Conservation (phyloP, 1,140 invertebrate genomes). For the Drosophila nasuta region DNA sequence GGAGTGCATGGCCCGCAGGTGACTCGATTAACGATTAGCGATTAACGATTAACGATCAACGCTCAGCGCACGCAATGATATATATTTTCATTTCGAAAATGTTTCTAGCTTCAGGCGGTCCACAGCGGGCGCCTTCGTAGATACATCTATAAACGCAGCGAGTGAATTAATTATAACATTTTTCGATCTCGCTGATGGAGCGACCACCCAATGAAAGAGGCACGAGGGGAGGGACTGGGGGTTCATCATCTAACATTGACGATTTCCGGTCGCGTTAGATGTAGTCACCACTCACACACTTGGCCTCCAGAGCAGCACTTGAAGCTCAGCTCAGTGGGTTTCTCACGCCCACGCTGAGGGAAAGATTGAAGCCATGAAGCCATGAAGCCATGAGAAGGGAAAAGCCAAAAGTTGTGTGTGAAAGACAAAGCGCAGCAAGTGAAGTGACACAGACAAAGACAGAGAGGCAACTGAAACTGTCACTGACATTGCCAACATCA, state of each 20-base stretch:
- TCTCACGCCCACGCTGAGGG: slow-evolving; percentile 74
- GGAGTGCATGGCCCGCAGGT: slow-evolving; percentile 14
- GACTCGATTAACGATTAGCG: slow-evolving; percentile 34
- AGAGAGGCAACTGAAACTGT: slow-evolving; percentile 56
- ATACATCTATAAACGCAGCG: not conserved
- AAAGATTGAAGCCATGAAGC: slow-evolving; percentile 12
- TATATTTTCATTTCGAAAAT: slow-evolving; percentile 11
- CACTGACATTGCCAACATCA: slow-evolving; percentile 41
- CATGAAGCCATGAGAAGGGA: slow-evolving; percentile 57
- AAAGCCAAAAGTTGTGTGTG: slow-evolving; percentile 66
- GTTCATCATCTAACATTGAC: slow-evolving; percentile 42
- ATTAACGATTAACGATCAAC: slow-evolving; percentile 34
- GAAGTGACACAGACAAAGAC: slow-evolving; percentile 5
- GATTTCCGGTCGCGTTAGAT: slow-evolving; percentile 64
- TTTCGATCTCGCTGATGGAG: not conserved
- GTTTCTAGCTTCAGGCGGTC: slow-evolving; percentile 50
- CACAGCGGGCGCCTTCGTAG: slow-evolving; percentile 39
- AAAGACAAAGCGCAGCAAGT: slow-evolving; percentile 49
- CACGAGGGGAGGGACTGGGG: not conserved
- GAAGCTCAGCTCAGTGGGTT: slow-evolving; percentile 67
- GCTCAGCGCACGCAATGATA: slow-evolving; percentile 2
- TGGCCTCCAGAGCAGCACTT: slow-evolving; percentile 45
- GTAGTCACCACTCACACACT: not conserved
- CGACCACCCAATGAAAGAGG: slow-evolving; percentile 36
- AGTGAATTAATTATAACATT: slow-evolving; percentile 41